These are phyloP conservation scores for Dicrurus megarhynchus DNA, from an alignment of 2,113 vertebrate species.

Conservation along the genomic window DNA sequence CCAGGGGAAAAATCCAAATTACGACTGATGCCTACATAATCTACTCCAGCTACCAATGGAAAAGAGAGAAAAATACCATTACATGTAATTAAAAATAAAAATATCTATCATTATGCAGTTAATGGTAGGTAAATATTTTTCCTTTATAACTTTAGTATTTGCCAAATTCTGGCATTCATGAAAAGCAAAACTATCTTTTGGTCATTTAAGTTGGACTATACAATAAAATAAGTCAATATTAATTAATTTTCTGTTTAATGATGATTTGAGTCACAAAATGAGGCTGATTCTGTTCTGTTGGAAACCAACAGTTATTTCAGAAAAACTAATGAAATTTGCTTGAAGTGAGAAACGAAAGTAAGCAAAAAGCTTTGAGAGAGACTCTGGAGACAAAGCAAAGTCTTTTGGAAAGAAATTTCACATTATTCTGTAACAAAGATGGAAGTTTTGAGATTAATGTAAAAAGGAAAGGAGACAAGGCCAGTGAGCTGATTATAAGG, in stretches of 20 bases:
- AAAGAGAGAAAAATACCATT: not conserved
- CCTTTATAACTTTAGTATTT: not conserved
- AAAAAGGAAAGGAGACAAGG: not conserved
- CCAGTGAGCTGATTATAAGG: not conserved
- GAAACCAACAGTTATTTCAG: not conserved
- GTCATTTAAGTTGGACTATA: not conserved
- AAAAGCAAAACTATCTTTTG: not conserved
- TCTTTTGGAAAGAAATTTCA: not conserved
- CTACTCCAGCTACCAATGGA: conserved; percentile 82
- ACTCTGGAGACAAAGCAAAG: not conserved
- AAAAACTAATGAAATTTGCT: not conserved
- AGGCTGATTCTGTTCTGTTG: not conserved
- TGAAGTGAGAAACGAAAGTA: not conserved
- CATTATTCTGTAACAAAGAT: not conserved
- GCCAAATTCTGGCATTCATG: not conserved
- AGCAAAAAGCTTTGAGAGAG: not conserved
- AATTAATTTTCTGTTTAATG: not conserved
- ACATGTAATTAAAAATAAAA: not conserved
- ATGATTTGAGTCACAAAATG: not conserved
- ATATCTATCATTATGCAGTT: not conserved
- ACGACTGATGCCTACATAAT: conserved; percentile 93
- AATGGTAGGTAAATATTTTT: not conserved
- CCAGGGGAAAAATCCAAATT: conserved; percentile 91
- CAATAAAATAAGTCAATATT: not conserved
- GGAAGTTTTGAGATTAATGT: not conserved